Conservation (phyloP, 1,140 invertebrate species). For the Neuroterus valhalla region DNA sequence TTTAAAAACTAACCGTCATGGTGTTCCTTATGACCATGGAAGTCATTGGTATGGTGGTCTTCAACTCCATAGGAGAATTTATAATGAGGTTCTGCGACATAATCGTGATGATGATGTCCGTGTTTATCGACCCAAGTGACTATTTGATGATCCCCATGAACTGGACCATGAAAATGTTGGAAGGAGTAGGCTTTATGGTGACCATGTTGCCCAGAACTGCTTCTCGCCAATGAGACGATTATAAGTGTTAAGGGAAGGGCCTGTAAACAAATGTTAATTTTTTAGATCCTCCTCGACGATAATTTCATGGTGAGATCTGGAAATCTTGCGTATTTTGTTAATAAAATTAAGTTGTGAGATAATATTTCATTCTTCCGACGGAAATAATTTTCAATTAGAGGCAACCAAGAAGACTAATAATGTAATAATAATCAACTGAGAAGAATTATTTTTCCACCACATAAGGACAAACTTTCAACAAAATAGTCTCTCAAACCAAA, state of each 20-base stretch:
- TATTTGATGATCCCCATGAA: conserved; percentile 47
- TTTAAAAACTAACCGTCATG: conserved; percentile 47
- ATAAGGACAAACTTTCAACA: no score
- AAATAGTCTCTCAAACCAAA: no score
- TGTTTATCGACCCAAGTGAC: conserved; percentile 50
- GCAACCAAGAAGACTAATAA: no score
- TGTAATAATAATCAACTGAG: no score
- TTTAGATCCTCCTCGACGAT: no score
- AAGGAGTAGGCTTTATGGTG: conserved; percentile 47
- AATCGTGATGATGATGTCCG: conserved; percentile 51
- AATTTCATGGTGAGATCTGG: no score
- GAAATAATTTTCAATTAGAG: no score
- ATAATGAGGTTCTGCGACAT: conserved; percentile 61
- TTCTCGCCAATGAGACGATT: not conserved
- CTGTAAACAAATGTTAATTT: not conserved
- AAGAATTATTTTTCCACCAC: no score
- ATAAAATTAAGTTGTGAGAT: no score
- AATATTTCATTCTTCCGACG: no score
- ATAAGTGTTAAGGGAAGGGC: not conserved
- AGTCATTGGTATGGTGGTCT: conserved; percentile 61
- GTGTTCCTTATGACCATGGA: conserved; percentile 57
- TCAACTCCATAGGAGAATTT: conserved; percentile 59
- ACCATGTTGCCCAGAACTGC: not conserved
- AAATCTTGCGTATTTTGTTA: no score
- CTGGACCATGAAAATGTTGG: conserved; percentile 53